Base-by-base conservation (phyloP, 2,113 vertebrate species). In the Pterocles orientalis region DNA sequence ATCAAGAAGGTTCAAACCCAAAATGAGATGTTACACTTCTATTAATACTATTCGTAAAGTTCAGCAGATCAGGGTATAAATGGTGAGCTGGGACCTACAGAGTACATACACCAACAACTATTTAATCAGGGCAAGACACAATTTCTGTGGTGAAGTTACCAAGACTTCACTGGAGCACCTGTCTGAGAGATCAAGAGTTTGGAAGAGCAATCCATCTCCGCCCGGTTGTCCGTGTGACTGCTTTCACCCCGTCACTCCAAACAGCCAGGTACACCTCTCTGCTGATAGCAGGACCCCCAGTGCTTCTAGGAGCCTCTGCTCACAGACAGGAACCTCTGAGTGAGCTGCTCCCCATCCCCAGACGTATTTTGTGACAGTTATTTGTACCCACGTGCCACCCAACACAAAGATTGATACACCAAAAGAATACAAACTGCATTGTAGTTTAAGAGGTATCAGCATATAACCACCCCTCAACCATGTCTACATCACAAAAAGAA, bases 331-430 rank as follows among this genome's bases (percentile, higher is more conserved):
- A 82, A 25, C 39, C 36, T 24, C 31, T 1, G 4, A 36, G 14
- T 7, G 24, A 60, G 66, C 25, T 0, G 0, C 2, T 79, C 15
- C 21, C 18, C 0, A 1, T 5, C 12, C 45, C 12, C 29, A 24
- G 45, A 4, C 7, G 1, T 18, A 3, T 23, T 73, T 64, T 73
- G 6, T 54, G n/a, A 28, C 25, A 11, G 26, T 41, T 53, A 28
- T 60, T 71, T 56, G 6, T 13, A 56, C 14, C 4, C 20, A 33
- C 7, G 4, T 36, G 16, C 43, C 57, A 79, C 29, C 19, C 50
- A 72, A 19, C 10, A 33, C 18, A 64, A 70, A 66, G 15, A 41
- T 58, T 79, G 3, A 0, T 18, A 58, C 0, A 2, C 25, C 28
- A 80, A 26, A 82, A 56, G 7, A 48, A 84, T 70, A 3, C 50